Evolutionary conservation across 2,888 invertebrate species (phyloP).

Genomic region (Philopedon plagiatum): DNA sequence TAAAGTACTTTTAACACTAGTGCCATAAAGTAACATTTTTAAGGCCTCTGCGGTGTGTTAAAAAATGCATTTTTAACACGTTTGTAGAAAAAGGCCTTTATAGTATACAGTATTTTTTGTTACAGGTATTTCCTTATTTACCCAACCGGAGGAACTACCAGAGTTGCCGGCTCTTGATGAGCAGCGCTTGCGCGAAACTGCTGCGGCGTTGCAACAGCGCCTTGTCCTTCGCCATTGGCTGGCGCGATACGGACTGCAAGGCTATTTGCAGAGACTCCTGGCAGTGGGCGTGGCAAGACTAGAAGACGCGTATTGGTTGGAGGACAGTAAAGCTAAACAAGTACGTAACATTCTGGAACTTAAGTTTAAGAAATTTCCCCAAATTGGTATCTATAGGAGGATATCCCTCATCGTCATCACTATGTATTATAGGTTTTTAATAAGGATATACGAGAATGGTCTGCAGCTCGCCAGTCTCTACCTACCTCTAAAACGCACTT

Average conservation of each 20-base stretch:
- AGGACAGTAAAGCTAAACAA: constrained; percentile 84
- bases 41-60: too few species aligned
- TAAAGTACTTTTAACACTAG: too few species aligned
- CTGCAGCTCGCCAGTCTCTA: constrained; percentile 83
- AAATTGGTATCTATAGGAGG: too few species aligned
- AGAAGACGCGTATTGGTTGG: constrained; percentile 90
- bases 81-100: too few species aligned
- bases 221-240: constrained; percentile 91
- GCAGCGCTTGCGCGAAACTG: constrained; percentile 85
- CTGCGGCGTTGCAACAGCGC: constrained; percentile 85
- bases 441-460: constrained; percentile 86
- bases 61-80: too few species aligned
- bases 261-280: constrained; percentile 81
- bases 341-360: constrained; percentile 33
- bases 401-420: too few species aligned
- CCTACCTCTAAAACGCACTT: constrained; percentile 87
- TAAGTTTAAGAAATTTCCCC: too few species aligned
- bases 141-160: constrained; percentile 84
- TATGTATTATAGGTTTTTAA: constrained; percentile 72
- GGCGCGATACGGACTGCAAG: constrained; percentile 80
- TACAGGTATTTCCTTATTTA: constrained; percentile 86
- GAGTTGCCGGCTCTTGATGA: constrained; percentile 89
- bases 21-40: too few species aligned
- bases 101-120: too few species aligned
- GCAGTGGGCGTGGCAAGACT: constrained; percentile 87